Evolutionary conservation across 2,888 invertebrate species (phyloP).

Genomic region (Busseola fusca): DNA sequence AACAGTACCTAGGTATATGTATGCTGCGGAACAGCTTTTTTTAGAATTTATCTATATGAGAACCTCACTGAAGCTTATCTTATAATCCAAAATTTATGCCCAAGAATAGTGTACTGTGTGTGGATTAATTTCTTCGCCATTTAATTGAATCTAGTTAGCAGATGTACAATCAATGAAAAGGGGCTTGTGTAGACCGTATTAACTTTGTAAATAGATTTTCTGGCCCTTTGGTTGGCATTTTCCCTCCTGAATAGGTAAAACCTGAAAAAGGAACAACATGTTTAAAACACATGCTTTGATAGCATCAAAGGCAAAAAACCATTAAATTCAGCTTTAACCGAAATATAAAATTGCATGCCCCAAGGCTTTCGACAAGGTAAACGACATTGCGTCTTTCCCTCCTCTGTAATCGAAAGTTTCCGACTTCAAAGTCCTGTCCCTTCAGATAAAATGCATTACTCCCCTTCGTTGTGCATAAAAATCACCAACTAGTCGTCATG

Average conservation of each 20-base stretch:
- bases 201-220: background rate
- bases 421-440: conserved; percentile 69
- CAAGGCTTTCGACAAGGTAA: conserved; percentile 54
- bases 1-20: too few species aligned
- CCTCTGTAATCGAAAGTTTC: conserved; percentile 60
- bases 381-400: conserved; percentile 59
- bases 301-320: conserved; percentile 27
- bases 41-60: too few species aligned
- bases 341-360: conserved; percentile 52
- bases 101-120: too few species aligned
- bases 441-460: conserved; percentile 71
- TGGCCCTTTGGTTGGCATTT: background rate
- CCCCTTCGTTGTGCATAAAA: conserved; percentile 68
- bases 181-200: background rate
- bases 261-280: background rate
- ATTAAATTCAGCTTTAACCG: conserved; percentile 23
- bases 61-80: too few species aligned
- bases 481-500: conserved; percentile 72
- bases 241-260: conserved; percentile 5
- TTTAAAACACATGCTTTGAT: background rate
- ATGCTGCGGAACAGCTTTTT: too few species aligned
- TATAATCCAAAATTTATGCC: too few species aligned
- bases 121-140: too few species aligned
- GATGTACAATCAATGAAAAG: conserved; percentile 2
- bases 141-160: background rate